Percentiles rank a stretch among this genome's conserved stretches.
Conservation (phyloP, 2,797 vertebrate genomes). For the Hozukius guyotensis region DNA sequence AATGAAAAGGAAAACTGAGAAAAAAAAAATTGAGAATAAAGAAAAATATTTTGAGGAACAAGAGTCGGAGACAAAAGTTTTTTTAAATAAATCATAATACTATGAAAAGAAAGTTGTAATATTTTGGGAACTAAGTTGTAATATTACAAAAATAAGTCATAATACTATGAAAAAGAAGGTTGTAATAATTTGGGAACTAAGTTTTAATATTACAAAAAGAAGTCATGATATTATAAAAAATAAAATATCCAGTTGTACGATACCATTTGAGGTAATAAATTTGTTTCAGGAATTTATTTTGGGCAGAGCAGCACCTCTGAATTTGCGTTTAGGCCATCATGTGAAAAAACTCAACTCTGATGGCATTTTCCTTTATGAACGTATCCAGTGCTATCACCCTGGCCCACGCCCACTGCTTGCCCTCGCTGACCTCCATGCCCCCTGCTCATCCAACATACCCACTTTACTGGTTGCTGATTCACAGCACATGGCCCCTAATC, state of each 20-base stretch:
- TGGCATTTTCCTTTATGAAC: too few species aligned
- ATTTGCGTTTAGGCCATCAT: not conserved
- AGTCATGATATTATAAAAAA: not conserved
- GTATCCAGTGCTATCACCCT: not conserved
- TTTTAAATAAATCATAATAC: too few species aligned
- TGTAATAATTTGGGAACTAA: not conserved
- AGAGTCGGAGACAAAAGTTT: not conserved
- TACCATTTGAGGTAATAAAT: not conserved
- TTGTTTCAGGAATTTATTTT: not conserved
- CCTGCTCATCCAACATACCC: not conserved
- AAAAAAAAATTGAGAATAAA: not conserved
- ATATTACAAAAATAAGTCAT: too few species aligned
- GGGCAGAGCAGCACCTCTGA: not conserved
- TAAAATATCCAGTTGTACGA: not conserved
- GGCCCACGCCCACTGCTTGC: not conserved
- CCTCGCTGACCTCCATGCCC: conserved; percentile 22
- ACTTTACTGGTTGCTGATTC: conserved; percentile 28
- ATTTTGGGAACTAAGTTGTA: too few species aligned
- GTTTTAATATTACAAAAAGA: not conserved
- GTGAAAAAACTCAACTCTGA: not conserved
- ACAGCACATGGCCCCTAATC: conserved; percentile 51
- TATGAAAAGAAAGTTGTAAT: too few species aligned
- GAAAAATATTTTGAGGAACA: not conserved
- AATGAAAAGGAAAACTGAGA: not conserved
- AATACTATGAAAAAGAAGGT: not conserved